These are phyloP conservation scores for Noctua pronuba DNA, from an alignment of 2,888 invertebrate genomes.

Conservation along the genomic window DNA sequence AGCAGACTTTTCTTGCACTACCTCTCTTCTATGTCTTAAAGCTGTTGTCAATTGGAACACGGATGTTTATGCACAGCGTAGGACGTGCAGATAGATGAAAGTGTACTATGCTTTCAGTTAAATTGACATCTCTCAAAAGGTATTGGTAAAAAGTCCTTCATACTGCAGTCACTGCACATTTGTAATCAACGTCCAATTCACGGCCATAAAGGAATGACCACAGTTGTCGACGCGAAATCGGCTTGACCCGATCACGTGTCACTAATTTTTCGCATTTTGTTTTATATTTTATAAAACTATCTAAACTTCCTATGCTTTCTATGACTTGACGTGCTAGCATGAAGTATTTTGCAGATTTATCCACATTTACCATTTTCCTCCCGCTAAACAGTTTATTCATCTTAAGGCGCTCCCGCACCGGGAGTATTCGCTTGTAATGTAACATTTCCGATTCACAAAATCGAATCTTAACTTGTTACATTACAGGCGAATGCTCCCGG, in stretches of 20 bases:
- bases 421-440: not conserved
- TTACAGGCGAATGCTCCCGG: not conserved
- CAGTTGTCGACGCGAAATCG: not conserved
- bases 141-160: not conserved
- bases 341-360: not conserved
- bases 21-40: not conserved
- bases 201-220: not conserved
- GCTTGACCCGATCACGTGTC: not conserved
- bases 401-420: not conserved
- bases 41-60: not conserved
- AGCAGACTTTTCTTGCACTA: not conserved
- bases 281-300: too few relatives aligned
- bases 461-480: not conserved
- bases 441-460: not conserved
- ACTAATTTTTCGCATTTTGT: not conserved
- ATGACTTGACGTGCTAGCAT: not conserved
- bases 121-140: not conserved
- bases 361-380: not conserved
- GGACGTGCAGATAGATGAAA: not conserved
- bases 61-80: not conserved
- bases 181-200: not conserved
- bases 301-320: not conserved
- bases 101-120: not conserved
- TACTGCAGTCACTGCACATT: not conserved
- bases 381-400: not conserved